A percentile compares a stretch with the other conserved stretches of the same genome.
These are phyloP conservation scores for Coenonympha glycerion DNA, from an alignment of 2,888 invertebrate genomes.

Conservation along the genomic window DNA sequence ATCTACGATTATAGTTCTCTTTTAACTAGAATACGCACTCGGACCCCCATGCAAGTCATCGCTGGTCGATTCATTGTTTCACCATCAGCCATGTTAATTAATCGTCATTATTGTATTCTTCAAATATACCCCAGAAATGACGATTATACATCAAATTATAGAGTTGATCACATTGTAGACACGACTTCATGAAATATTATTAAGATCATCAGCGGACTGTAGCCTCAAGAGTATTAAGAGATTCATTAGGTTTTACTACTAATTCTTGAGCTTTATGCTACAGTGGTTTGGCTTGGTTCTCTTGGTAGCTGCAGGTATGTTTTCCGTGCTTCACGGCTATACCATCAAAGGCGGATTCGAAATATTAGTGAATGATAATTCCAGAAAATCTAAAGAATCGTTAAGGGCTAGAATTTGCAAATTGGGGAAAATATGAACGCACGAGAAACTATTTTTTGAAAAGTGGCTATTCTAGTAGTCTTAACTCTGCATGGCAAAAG, in stretches of 20 bases:
- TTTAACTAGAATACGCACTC: constrained; percentile 6
- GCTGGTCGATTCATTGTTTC: constrained; percentile 58
- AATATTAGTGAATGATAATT: no score
- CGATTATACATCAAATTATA: constrained; percentile 50
- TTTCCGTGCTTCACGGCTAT: no score
- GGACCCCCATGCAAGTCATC: constrained; percentile 42
- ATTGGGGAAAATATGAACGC: no score
- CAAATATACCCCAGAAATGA: constrained; percentile 51
- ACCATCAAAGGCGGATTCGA: no score
- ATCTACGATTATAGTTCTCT: not conserved
- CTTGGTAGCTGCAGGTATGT: no score
- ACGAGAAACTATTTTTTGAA: no score
- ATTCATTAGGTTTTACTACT: no score
- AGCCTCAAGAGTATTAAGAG: no score
- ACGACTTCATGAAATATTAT: constrained; percentile 6
- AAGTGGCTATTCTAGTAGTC: constrained; percentile 27
- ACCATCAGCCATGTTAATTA: constrained; percentile 61
- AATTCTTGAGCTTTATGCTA: no score
- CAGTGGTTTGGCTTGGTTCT: no score
- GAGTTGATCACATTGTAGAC: constrained; percentile 35
- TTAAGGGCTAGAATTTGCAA: no score
- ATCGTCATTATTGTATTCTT: constrained; percentile 69
- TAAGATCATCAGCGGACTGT: not conserved
- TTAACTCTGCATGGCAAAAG: constrained; percentile 37
- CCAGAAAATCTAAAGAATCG: no score